Percentiles rank a stretch among this genome's conserved stretches.
Evolutionary conservation across 2,888 invertebrate species (phyloP).

Genomic region (Mesoligia furuncula): DNA sequence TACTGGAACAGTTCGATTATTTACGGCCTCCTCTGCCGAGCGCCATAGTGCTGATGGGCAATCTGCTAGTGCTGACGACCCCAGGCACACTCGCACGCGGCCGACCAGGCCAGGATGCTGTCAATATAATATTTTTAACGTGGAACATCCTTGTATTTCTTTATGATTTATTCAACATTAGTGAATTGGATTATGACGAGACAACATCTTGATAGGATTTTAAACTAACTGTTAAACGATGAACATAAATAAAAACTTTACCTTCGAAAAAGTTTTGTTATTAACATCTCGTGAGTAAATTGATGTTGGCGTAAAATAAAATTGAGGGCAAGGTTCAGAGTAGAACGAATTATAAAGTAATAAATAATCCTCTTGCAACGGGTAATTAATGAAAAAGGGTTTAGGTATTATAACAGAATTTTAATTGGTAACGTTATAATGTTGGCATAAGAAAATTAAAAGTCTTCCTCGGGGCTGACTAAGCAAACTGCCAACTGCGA

Average conservation of each 20-base stretch:
- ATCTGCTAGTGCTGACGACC: slow-evolving; percentile 79
- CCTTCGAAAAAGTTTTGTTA: slow-evolving; percentile 17
- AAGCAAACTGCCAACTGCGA: slow-evolving; percentile 64
- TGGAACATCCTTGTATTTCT: slow-evolving; percentile 80
- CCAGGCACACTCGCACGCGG: slow-evolving; percentile 73
- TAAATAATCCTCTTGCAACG: slow-evolving; percentile 72
- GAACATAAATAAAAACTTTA: slow-evolving; percentile 37
- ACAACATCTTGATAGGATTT: background rate
- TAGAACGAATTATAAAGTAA: slow-evolving; percentile 69
- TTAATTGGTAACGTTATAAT: slow-evolving; percentile 83
- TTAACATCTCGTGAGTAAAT: slow-evolving; percentile 20
- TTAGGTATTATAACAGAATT: slow-evolving; percentile 73
- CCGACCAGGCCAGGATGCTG: slow-evolving; percentile 70
- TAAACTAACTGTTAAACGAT: slow-evolving; percentile 22
- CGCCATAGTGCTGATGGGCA: slow-evolving; percentile 80
- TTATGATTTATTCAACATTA: slow-evolving; percentile 70
- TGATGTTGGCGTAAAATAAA: slow-evolving; percentile 22
- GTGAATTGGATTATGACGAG: background rate
- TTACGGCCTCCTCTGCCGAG: slow-evolving; percentile 81
- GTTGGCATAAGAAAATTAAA: slow-evolving; percentile 79
- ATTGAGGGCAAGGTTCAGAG: slow-evolving; percentile 37
- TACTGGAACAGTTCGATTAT: slow-evolving; percentile 78
- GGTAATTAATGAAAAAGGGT: slow-evolving; percentile 77
- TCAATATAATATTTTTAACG: slow-evolving; percentile 78
- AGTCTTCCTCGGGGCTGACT: slow-evolving; percentile 62